These are phyloP conservation scores for Chloropsis hardwickii DNA, from an alignment of 2,113 vertebrate species.

Conservation along the genomic window DNA sequence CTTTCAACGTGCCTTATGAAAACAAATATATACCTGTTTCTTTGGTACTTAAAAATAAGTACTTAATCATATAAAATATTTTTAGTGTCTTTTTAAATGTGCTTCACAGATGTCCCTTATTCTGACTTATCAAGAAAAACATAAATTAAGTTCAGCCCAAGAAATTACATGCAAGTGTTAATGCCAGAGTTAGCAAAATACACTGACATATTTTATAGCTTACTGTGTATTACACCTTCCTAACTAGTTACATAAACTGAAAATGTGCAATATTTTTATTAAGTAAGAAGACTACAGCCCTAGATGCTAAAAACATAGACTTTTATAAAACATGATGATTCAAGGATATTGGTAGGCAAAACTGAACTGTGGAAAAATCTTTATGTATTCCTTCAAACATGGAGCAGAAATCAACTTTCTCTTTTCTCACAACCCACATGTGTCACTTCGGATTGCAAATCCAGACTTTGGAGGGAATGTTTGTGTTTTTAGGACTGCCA, in stretches of 20 bases:
- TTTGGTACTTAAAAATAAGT: not conserved
- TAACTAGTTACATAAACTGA: not conserved
- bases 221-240: constrained; percentile 8
- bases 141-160: not conserved
- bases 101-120: not conserved
- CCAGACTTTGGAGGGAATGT: not conserved
- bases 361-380: not conserved
- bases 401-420: not conserved
- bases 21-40: not conserved
- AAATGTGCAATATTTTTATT: not conserved
- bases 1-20: not conserved
- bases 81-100: not conserved
- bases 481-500: not conserved
- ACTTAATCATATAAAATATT: not conserved
- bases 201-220: not conserved
- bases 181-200: constrained; percentile 4
- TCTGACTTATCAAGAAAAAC: not conserved
- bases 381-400: not conserved
- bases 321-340: not conserved
- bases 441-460: not conserved
- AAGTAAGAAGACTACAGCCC: not conserved
- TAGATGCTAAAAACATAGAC: not conserved
- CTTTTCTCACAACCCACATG: not conserved
- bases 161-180: constrained; percentile 20
- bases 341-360: not conserved